Conservation (phyloP, 2,888 invertebrate genomes). For the Yponomeuta evonymella region DNA sequence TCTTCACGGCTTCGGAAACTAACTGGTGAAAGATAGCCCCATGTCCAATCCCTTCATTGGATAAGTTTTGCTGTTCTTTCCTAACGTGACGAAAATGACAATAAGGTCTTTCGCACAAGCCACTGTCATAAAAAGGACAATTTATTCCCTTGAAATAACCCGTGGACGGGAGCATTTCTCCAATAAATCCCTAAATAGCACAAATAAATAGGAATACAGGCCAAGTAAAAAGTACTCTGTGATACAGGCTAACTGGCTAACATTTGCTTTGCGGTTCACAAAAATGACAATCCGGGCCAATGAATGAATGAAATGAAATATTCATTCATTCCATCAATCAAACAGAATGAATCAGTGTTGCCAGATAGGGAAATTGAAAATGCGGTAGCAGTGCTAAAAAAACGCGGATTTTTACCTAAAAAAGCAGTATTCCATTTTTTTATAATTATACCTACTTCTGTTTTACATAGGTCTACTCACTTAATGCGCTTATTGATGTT, state of each 20-base stretch:
- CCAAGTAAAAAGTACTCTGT: too few species aligned
- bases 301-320: too few species aligned
- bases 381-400: too few species aligned
- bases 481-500: too few species aligned
- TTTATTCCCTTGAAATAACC: constrained; percentile 90
- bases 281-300: background rate
- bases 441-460: too few species aligned
- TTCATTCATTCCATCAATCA: too few species aligned
- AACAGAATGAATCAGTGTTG: too few species aligned
- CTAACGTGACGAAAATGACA: constrained; percentile 93
- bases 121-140: constrained; percentile 90
- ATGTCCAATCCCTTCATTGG: constrained; percentile 61
- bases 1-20: constrained; percentile 78
- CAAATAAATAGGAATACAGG: constrained; percentile 13
- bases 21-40: constrained; percentile 74
- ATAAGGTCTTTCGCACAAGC: constrained; percentile 90
- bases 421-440: too few species aligned
- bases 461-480: too few species aligned
- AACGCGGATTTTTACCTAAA: too few species aligned
- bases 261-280: constrained; percentile 18
- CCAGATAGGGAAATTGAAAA: too few species aligned
- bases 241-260: constrained; percentile 9
- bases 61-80: constrained; percentile 75
- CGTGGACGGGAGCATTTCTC: constrained; percentile 90
- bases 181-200: background rate